Conservation (phyloP, 2,888 invertebrate genomes). For the Rotaria macrura region DNA sequence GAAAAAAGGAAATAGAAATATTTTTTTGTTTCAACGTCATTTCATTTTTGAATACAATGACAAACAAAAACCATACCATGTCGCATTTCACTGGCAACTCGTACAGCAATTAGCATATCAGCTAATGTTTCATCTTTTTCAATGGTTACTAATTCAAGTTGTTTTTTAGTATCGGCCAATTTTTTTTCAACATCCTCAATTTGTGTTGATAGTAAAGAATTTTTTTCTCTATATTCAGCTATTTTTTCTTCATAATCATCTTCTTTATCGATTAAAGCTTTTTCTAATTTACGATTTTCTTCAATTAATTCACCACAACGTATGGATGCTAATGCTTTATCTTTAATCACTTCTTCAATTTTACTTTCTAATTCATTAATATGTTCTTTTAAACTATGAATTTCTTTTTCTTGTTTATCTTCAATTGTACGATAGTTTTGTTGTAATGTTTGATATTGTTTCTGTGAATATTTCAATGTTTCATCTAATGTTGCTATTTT, state of each 20-base stretch:
- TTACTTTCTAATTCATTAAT: neutral
- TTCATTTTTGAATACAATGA: too few relatives aligned
- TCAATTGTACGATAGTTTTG: neutral
- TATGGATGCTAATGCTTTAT: neutral
- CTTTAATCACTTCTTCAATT: conserved; percentile 15
- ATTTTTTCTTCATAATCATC: conserved; percentile 21
- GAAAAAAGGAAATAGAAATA: too few relatives aligned
- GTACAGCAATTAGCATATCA: conserved; percentile 17
- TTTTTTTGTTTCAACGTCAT: neutral
- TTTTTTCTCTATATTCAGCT: neutral
- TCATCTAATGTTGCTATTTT: neutral
- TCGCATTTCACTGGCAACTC: neutral
- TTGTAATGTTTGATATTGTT: neutral
- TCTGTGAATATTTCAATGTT: neutral
- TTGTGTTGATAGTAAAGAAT: neutral
- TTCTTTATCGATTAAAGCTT: conserved; percentile 4
- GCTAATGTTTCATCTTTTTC: conserved; percentile 12
- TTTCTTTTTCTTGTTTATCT: neutral
- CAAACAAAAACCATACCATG: too few relatives aligned
- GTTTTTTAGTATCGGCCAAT: neutral
- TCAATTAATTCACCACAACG: conserved; percentile 15
- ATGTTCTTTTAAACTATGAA: neutral
- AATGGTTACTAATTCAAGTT: neutral
- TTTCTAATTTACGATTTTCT: conserved; percentile 19
- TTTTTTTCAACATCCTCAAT: conserved; percentile 1